phyloP scores from a whole-genome alignment of 2,113 vertebrate genomes.

The Cyrtonyx montezumae region DNA sequence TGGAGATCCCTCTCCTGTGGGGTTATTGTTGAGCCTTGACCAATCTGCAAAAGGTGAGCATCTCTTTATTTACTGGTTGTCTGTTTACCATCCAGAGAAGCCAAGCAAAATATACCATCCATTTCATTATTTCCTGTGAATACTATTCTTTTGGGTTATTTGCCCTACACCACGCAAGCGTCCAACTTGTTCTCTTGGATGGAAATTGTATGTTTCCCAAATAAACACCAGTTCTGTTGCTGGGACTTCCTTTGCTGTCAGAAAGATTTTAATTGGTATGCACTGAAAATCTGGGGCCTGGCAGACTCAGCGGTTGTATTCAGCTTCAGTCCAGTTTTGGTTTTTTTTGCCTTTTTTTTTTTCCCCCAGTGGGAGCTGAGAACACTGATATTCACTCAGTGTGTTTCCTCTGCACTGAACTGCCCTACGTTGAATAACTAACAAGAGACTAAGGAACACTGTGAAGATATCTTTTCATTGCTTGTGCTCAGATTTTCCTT shows the following conservation, averaged over 20 bases:
- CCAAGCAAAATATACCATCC: too few relatives aligned
- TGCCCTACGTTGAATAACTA: conserved; percentile 32
- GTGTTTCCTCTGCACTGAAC: conserved; percentile 17
- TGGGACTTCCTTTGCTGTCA: background rate
- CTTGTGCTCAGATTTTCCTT: conserved; percentile 55
- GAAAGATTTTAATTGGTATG: background rate
- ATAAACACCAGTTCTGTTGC: background rate
- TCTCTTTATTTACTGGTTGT: too few relatives aligned
- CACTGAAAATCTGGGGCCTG: background rate
- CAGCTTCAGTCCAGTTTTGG: conserved; percentile 18
- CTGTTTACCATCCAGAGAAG: too few relatives aligned
- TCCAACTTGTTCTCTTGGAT: background rate
- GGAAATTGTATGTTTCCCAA: background rate
- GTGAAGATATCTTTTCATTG: conserved; percentile 62
- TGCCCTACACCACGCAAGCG: too few relatives aligned
- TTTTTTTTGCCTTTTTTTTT: background rate
- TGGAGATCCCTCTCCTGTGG: too few relatives aligned
- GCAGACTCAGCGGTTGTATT: background rate
- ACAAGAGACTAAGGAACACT: conserved; percentile 45
- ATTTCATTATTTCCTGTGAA: too few relatives aligned
- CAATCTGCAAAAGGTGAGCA: too few relatives aligned
- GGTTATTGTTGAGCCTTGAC: too few relatives aligned
- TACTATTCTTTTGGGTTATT: too few relatives aligned
- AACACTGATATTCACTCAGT: conserved; percentile 47
- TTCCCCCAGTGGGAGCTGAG: background rate